Conservation (phyloP, 2,113 vertebrate genomes). For the Pithys albifrons region DNA sequence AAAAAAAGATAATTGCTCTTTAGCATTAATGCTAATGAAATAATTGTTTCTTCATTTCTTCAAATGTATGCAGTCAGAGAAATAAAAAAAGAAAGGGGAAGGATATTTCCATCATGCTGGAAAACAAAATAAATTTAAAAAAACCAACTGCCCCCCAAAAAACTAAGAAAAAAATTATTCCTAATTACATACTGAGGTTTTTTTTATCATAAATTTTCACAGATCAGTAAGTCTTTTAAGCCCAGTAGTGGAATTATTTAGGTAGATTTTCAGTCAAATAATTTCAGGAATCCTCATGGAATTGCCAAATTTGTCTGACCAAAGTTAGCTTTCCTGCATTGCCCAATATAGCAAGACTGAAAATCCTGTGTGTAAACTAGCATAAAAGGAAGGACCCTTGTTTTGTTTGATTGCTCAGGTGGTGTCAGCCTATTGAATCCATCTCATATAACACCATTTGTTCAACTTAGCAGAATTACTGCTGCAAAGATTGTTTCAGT, state of each 20-base stretch:
- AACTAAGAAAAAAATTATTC: neutral
- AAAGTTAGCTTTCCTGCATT: neutral
- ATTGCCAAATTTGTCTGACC: neutral
- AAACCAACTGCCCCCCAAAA: neutral
- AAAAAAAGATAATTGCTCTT: neutral
- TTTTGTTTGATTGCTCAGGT: neutral
- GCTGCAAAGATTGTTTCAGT: neutral
- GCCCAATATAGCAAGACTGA: neutral
- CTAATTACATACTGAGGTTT: neutral
- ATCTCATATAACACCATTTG: neutral
- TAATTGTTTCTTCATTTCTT: neutral
- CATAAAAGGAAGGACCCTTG: neutral
- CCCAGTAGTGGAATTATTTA: conserved; percentile 1
- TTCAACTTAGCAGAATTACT: neutral
- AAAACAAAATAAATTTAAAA: neutral
- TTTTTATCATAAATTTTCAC: neutral
- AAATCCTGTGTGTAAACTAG: neutral
- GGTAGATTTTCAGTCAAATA: neutral
- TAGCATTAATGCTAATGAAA: neutral
- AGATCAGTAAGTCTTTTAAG: neutral
- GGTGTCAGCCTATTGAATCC: neutral
- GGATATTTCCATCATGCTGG: neutral
- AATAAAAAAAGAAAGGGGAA: neutral
- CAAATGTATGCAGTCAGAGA: neutral
- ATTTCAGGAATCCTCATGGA: conserved; percentile 41